Evolutionary conservation across 2,113 vertebrate genomes (phyloP), one percentile per base, ranked within the genome.

Genomic region (Lipophrys pholis): DNA sequence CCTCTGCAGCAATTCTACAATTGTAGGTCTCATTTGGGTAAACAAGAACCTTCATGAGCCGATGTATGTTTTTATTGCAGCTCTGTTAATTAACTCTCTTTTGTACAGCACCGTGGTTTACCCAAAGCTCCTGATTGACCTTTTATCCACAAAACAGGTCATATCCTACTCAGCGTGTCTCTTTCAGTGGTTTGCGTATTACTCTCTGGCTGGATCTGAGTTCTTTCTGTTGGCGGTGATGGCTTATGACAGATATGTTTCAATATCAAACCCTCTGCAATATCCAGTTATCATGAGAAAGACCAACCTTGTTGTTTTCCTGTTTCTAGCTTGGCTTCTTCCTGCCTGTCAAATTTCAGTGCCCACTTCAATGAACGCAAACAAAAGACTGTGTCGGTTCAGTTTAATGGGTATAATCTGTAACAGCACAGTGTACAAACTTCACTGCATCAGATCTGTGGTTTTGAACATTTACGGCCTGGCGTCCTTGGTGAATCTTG

Each of bases 41-140:
- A 65, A 86, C 9, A n/a, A 59, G 35, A 71, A 30, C 35, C 80
- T 86, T 6, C 73, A 83, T 51, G 51, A 83, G 5, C 84, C 84
- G 0, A 83, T 80, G 80, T 86, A 83, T 40, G 63, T 83, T 51
- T 83, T 86, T 14, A 80, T 83, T 42, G 77, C 84, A 17, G 80
- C 69, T 46, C 16, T 86, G 59, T 15, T 80, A 8, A 1, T 61
- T 0, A 86, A 86, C 60, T 80, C 80, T 58, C 12, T 76, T 54
- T 5, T 82, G 42, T 67, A 14, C 7, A 80, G 80, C 72, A 80
- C 80, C 0, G 6, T 5, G 1, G 36, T 80, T 9, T 86, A 82
- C 59, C 79, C 79, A 8, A 82, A 85, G 14, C 11, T 73, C 2
- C 3, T 85, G 11, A 11, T 50, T 14, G 76, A 85, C n/a, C 39